phyloP scores from a whole-genome alignment of 2,797 vertebrate genomes.

The Perodicticus potto region DNA sequence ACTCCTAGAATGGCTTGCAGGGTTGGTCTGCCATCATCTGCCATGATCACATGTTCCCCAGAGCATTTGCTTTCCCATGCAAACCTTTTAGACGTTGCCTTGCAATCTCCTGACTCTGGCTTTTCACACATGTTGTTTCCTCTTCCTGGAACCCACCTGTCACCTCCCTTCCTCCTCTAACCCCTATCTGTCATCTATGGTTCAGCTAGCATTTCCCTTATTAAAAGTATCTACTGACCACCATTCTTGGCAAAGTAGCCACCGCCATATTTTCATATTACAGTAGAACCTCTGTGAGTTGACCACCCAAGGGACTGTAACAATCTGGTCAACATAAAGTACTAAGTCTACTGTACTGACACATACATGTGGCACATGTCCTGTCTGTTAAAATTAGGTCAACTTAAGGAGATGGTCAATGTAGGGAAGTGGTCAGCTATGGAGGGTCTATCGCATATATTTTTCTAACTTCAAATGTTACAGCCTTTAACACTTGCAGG shows the following conservation, averaged over 20 bases:
- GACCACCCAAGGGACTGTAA: too few species aligned
- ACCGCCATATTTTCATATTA: neutral
- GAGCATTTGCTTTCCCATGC: neutral
- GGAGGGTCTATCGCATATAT: neutral
- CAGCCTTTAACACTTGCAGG: neutral
- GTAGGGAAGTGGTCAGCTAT: too few species aligned
- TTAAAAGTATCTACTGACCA: neutral
- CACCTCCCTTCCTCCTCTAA: neutral
- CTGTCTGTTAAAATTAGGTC: too few species aligned
- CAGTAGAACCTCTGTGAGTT: too few species aligned
- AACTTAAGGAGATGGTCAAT: too few species aligned
- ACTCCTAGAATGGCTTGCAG: neutral
- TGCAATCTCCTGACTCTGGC: neutral
- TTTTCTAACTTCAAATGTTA: constrained; percentile 10
- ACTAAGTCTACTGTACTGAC: too few species aligned
- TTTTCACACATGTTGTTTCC: neutral
- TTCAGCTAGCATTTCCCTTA: neutral
- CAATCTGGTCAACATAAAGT: too few species aligned
- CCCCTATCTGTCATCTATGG: neutral
- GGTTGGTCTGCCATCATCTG: neutral
- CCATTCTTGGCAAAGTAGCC: neutral
- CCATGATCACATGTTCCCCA: neutral
- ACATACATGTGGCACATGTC: too few species aligned
- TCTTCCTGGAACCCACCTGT: neutral
- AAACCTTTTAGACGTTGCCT: neutral